phyloP scores from a whole-genome alignment of 2,888 invertebrate genomes.

The Ophion slaviceki region DNA sequence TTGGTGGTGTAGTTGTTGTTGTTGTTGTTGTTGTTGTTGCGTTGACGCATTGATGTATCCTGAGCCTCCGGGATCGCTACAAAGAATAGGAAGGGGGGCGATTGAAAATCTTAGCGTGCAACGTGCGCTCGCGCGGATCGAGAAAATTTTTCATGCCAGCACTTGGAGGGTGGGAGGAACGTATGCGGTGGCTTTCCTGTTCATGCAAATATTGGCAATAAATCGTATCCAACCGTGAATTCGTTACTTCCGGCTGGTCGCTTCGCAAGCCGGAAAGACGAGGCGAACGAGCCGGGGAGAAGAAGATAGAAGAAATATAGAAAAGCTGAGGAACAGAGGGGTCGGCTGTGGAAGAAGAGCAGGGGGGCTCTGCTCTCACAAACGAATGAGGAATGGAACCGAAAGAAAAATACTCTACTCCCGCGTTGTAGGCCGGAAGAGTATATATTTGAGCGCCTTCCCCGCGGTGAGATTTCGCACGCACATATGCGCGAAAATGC shows the following conservation, averaged over 20 bases:
- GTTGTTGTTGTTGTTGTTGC: neutral
- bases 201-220: slow-evolving; percentile 79
- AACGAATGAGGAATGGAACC: no score
- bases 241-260: slow-evolving; percentile 80
- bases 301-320: slow-evolving; percentile 48
- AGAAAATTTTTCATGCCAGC: slow-evolving; percentile 57
- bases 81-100: slow-evolving; percentile 19
- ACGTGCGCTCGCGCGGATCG: slow-evolving; percentile 46
- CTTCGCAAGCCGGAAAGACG: slow-evolving; percentile 62
- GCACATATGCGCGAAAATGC: slow-evolving; percentile 50
- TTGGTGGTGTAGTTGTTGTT: no score
- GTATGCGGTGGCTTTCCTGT: slow-evolving; percentile 73
- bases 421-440: no score
- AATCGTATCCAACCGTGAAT: slow-evolving; percentile 80
- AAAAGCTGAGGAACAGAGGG: slow-evolving; percentile 43
- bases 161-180: slow-evolving; percentile 36
- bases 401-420: no score
- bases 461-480: slow-evolving; percentile 32
- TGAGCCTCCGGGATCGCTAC: neutral
- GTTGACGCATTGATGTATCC: slow-evolving; percentile 9
- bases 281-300: slow-evolving; percentile 43
- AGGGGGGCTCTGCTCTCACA: no score
- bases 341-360: neutral
- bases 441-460: slow-evolving; percentile 3
- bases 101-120: slow-evolving; percentile 62